These are phyloP conservation scores for Myripristis jacobus DNA, from an alignment of 2,797 vertebrate species.

Conservation along the genomic window DNA sequence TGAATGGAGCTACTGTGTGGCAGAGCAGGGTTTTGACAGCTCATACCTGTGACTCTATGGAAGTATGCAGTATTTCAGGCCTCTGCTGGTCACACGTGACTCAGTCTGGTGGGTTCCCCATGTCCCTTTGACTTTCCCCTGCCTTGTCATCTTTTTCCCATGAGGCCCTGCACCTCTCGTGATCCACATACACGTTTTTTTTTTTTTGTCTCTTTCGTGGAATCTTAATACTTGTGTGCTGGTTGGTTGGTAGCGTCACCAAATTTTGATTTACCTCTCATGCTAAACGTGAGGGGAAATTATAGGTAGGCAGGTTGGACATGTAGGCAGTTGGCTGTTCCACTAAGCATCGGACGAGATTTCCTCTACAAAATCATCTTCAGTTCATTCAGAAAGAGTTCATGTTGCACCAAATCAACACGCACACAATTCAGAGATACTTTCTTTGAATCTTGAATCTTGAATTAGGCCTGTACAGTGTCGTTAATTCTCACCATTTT, in stretches of 20 bases:
- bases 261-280: no score
- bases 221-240: no score
- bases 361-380: no score
- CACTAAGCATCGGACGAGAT: not conserved
- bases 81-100: slow-evolving; percentile 47
- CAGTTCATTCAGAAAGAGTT: not conserved
- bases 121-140: slow-evolving; percentile 21
- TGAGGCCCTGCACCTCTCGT: not conserved
- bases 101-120: slow-evolving; percentile 38
- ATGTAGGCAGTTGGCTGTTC: not conserved
- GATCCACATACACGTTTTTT: slow-evolving; percentile 3
- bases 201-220: no score
- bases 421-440: not conserved
- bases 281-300: no score
- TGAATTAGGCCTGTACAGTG: no score
- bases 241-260: no score
- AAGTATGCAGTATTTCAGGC: slow-evolving; percentile 52
- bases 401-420: not conserved
- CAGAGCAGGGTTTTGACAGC: slow-evolving; percentile 49
- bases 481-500: no score
- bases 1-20: slow-evolving; percentile 79
- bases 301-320: no score
- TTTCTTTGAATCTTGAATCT: no score
- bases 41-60: slow-evolving; percentile 59
- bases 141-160: slow-evolving; percentile 45